Conservation (phyloP, 2,113 vertebrate genomes). For the Hippocampus comes region DNA sequence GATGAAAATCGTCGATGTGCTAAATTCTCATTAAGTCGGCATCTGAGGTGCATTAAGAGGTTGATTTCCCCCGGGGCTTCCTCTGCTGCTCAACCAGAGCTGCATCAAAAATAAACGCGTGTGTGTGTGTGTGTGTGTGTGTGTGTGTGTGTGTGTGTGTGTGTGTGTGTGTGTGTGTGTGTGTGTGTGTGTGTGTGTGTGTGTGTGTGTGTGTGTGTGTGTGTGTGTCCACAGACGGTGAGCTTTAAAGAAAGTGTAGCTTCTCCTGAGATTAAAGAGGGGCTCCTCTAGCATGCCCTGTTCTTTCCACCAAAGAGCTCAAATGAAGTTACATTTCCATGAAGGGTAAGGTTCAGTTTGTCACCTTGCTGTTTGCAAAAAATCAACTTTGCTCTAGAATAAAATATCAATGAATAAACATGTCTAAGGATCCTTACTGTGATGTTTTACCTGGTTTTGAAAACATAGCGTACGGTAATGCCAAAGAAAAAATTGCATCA, state of each 20-base stretch:
- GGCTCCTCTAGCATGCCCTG: constrained; percentile 34
- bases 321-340: constrained; percentile 10
- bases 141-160: constrained; percentile 19
- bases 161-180: constrained; percentile 29
- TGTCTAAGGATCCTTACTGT: background rate
- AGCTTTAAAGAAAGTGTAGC: constrained; percentile 31
- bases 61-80: constrained; percentile 68
- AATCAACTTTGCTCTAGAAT: background rate
- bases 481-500: background rate
- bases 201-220: constrained; percentile 19
- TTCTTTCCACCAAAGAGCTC: constrained; percentile 42
- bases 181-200: constrained; percentile 6
- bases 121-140: constrained; percentile 6
- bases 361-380: background rate
- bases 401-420: background rate
- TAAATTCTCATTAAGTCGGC: constrained; percentile 77
- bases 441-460: background rate
- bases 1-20: constrained; percentile 67
- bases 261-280: constrained; percentile 40
- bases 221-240: constrained; percentile 32
- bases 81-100: constrained; percentile 52
- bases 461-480: background rate
- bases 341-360: background rate
- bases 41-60: constrained; percentile 75
- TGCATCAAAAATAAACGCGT: constrained; percentile 63